Conservation (phyloP, 2,113 vertebrate species). For the Centrocercus urophasianus region DNA sequence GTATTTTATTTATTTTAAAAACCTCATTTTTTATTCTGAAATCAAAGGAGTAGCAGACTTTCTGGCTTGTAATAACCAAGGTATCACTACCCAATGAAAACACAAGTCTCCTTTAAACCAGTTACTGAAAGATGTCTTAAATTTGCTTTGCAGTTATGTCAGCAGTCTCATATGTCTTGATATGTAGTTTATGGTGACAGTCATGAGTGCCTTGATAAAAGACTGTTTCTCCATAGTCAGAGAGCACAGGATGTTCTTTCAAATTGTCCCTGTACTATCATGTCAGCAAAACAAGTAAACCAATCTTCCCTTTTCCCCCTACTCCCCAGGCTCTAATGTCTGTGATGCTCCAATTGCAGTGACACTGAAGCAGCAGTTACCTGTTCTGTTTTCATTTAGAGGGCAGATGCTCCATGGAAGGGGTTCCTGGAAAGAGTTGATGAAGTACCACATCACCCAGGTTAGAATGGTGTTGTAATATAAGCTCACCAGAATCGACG, state of each 20-base stretch:
- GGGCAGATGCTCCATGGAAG: conserved; percentile 89
- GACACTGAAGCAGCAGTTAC: conserved; percentile 48
- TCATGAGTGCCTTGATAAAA: not conserved
- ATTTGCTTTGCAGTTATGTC: not conserved
- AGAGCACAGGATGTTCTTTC: not conserved
- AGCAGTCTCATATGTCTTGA: not conserved
- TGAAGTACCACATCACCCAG: conserved; percentile 91
- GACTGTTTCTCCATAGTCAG: not conserved
- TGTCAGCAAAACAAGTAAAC: not conserved
- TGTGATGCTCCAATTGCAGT: not conserved
- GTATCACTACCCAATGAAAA: not conserved
- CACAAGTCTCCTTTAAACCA: not conserved
- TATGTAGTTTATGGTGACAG: not conserved
- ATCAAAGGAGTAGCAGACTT: not conserved
- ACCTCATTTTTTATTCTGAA: not conserved
- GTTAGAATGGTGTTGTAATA: conserved; percentile 88
- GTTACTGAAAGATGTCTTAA: not conserved
- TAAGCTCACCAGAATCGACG: conserved; percentile 80
- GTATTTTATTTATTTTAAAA: not conserved
- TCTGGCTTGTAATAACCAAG: not conserved
- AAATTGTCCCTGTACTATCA: not conserved
- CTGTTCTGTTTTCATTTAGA: conserved; percentile 81
- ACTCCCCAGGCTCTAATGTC: not conserved
- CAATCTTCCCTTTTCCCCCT: not conserved
- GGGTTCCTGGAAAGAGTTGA: conserved; percentile 88